phyloP scores from a whole-genome alignment of 2,888 invertebrate genomes.

The Drosophila paramelanica region DNA sequence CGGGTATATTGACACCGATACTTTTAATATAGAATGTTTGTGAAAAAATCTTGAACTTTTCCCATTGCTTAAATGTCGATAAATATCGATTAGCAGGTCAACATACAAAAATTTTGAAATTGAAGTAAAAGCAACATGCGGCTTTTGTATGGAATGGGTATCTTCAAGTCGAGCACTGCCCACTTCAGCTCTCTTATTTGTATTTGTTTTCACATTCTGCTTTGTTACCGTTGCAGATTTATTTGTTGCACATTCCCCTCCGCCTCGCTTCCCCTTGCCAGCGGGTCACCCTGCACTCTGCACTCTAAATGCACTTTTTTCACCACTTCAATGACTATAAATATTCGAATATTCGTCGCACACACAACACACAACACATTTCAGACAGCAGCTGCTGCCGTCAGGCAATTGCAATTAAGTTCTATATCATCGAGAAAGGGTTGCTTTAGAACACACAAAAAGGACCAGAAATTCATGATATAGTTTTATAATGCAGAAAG shows the following conservation, averaged over 20 bases:
- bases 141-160: background rate
- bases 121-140: no score
- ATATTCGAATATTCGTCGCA: constrained; percentile 29
- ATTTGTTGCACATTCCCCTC: constrained; percentile 58
- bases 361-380: constrained; percentile 5
- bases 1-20: background rate
- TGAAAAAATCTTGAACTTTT: no score
- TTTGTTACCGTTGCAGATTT: constrained; percentile 61
- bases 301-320: constrained; percentile 30
- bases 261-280: constrained; percentile 3
- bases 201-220: constrained; percentile 24
- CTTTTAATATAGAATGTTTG: no score
- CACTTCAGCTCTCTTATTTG: background rate
- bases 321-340: constrained; percentile 47
- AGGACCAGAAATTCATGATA: background rate
- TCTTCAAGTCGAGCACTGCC: background rate
- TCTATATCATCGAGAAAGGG: constrained; percentile 20
- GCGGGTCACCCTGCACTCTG: constrained; percentile 32
- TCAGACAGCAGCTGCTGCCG: constrained; percentile 40
- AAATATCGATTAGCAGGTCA: no score
- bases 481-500: background rate
- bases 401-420: constrained; percentile 44
- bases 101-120: no score
- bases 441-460: constrained; percentile 4
- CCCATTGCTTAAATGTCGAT: no score